These are phyloP conservation scores for Ammodytes dubius DNA, from an alignment of 2,113 vertebrate species.

Conservation along the genomic window DNA sequence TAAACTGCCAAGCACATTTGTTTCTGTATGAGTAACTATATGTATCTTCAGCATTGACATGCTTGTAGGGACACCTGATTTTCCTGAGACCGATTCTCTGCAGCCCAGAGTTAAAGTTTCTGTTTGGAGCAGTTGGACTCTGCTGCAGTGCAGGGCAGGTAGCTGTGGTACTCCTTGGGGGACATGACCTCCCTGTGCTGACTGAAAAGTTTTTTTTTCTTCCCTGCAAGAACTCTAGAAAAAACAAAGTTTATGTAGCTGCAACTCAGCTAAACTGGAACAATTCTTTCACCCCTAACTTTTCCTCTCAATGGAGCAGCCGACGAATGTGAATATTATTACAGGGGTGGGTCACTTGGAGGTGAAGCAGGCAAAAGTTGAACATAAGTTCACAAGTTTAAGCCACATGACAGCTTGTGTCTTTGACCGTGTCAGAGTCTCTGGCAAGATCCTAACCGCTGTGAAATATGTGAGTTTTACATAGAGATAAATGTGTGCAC, in stretches of 20 bases:
- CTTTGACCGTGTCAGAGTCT: slow-evolving; percentile 2
- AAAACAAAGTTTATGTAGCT: slow-evolving; percentile 65
- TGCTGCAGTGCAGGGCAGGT: slow-evolving; percentile 70
- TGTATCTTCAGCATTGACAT: slow-evolving; percentile 36
- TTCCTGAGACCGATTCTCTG: slow-evolving; percentile 49
- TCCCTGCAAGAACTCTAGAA: slow-evolving; percentile 33
- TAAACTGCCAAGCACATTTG: slow-evolving; percentile 50
- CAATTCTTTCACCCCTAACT: slow-evolving; percentile 42
- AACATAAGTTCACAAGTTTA: slow-evolving; percentile 7
- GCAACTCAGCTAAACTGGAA: slow-evolving; percentile 70
- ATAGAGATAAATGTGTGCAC: slow-evolving; percentile 1
- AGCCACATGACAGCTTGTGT: neutral
- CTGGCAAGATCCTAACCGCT: neutral
- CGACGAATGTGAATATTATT: slow-evolving; percentile 30
- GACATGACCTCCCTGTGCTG: slow-evolving; percentile 68
- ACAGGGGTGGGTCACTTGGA: slow-evolving; percentile 12
- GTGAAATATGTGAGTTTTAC: neutral
- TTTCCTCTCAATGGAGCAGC: slow-evolving; percentile 16
- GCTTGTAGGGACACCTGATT: slow-evolving; percentile 29
- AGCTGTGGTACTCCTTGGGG: slow-evolving; percentile 61
- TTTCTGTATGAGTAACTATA: slow-evolving; percentile 52
- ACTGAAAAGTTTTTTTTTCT: slow-evolving; percentile 45
- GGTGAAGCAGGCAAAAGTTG: slow-evolving; percentile 9
- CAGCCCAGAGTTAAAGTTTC: slow-evolving; percentile 54
- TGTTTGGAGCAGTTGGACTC: slow-evolving; percentile 43